A percentile compares a stretch with the other conserved stretches of the same genome.
Evolutionary conservation across 1,140 invertebrate genomes (phyloP).

Genomic region (Nasonia vitripennis): DNA sequence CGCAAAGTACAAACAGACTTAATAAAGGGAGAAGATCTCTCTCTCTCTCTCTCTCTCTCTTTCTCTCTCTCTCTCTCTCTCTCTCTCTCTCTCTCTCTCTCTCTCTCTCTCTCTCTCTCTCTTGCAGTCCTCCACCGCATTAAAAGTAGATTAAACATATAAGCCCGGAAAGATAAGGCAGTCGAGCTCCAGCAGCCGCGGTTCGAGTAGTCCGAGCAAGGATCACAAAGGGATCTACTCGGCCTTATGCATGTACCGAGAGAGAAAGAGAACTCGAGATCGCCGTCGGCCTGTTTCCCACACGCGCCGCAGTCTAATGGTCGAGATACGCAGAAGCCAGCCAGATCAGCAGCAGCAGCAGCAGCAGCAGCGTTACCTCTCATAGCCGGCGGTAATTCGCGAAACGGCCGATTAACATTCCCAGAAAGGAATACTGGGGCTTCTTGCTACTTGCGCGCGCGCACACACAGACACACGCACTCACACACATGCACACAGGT

Average conservation of each 20-base stretch:
- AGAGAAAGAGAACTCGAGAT: background rate
- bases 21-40: background rate
- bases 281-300: conserved; percentile 34
- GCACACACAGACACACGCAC: background rate
- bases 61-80: background rate
- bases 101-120: background rate
- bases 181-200: background rate
- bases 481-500: background rate
- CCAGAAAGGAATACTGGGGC: conserved; percentile 51
- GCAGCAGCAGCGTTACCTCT: background rate
- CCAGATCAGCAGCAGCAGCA: background rate
- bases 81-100: background rate
- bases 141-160: conserved; percentile 28
- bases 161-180: conserved; percentile 6
- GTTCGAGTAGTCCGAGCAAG: background rate
- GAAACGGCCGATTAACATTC: conserved; percentile 64
- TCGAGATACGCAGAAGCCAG: conserved; percentile 52
- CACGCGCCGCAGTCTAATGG: conserved; percentile 55
- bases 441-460: background rate
- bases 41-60: no score
- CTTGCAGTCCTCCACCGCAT: background rate
- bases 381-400: conserved; percentile 59
- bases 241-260: conserved; percentile 4
- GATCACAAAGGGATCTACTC: conserved; percentile 32
- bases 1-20: background rate